Evolutionary conservation across 2,113 vertebrate genomes (phyloP), one percentile per base, ranked within the genome.

Genomic region (Danionella cerebrum): DNA sequence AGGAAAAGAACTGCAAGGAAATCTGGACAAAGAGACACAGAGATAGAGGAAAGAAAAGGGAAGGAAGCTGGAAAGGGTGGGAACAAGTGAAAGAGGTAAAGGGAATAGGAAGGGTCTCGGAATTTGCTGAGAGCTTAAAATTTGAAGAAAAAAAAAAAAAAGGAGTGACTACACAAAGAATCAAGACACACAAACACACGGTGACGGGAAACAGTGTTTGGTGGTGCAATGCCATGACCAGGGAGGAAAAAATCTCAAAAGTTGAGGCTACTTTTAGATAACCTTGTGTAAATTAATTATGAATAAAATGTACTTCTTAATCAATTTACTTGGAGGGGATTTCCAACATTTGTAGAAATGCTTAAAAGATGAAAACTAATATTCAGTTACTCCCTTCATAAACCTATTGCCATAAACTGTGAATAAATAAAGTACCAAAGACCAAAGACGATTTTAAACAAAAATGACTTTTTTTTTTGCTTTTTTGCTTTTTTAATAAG

Each of bases 1-100:
- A 88, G 90, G 92, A 92, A 69, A 92, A 89, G 84, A 88, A 89
- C 91, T 89, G 92, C 91, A 95, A 85, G 89, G 87, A 91, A 83
- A 90, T 90, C 87, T 84, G 80, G 84, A 89, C 85, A 90, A 73
- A 83, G 78, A 84, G 82, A 86, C 79, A 76, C 76, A 57, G 64
- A 78, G 22, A 64, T 12, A 71, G 59, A 82, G 82, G n/a, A n/a
- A n/a, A 86, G 78, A 80, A 77, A 79, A 71, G 81, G 80, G 18
- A 59, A 51, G 36, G 44, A 50, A 36, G n/a, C n/a, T n/a, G n/a
- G 29, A 80, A 36, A 36, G 42, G 27, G 59, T 65, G 51, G 18
- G 3, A 22, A n/a, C n/a, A n/a, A n/a, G n/a, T n/a, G n/a, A 47
- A 21, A 18, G 41, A 65, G 55, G 21, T 60, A 64, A 41, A 31